Base-by-base conservation (phyloP, 2,797 vertebrate genomes). In the Lepilemur septentrionalis region DNA sequence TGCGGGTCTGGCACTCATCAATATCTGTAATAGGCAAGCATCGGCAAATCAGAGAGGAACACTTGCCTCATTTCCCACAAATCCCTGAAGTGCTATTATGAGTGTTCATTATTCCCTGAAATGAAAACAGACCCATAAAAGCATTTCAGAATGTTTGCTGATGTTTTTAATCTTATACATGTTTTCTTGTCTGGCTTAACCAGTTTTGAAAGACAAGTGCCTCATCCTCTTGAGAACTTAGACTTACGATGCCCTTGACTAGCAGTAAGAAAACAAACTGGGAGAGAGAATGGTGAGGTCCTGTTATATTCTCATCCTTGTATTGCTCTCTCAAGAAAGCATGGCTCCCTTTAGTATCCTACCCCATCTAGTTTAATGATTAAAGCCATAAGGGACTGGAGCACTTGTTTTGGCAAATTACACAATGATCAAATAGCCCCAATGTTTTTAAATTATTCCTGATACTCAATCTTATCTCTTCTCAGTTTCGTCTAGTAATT, bases 1-100 rank as follows among this genome's bases (percentile, higher is more conserved):
- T 99, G 97, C 98, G 99, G 92, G 98, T 98, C 97, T 99, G 99
- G 91, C 99, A 99, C 96, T 99, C 99, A 43, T 99, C 99, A 79
- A 99, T 99, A 98, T 99, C 99, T 99, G 98, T 32, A 98, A 98
- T 12, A 97, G 91, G 94, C 97, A 94, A 97, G 82, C 50, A 38
- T 25, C 4, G 13, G 61, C 65, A 97, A 97, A 96, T 95, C 95
- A 97, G 83, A 93, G 90, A 91, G 91, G 46, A 1, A 75, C n/a
- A 61, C 55, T 52, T 70, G 82, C 57, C 93, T 79, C 4, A 2
- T 61, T 76, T 70, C 73, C 95, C 91, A 91, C 89, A 96, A 50
- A 86, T 69, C 69, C 83, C 97, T 89, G 61, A 93, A 35, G 83
- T 57, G 70, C 73, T 95, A 75, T 12, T 93, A 95, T 70, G 50